phyloP scores from a whole-genome alignment of 2,113 vertebrate species.

The Girardinichthys multiradiatus region DNA sequence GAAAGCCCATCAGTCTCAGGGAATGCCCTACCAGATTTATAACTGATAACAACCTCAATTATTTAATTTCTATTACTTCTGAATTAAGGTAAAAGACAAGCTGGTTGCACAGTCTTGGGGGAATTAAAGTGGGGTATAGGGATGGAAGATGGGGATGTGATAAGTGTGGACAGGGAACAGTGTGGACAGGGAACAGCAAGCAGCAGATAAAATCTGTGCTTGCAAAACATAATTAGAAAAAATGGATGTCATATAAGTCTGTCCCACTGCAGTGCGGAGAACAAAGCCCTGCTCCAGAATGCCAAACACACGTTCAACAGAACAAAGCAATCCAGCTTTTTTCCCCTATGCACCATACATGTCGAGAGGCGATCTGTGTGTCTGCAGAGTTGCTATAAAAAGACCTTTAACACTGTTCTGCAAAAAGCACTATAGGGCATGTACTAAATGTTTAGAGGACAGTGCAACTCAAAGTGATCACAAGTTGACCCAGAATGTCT shows the following conservation, averaged over 20 bases:
- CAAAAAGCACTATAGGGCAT: not conserved
- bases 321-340: slow-evolving; percentile 21
- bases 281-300: slow-evolving; percentile 25
- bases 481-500: slow-evolving; percentile 14
- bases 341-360: slow-evolving; percentile 16
- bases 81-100: slow-evolving; percentile 63
- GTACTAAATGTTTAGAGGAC: slow-evolving; percentile 9
- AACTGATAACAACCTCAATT: slow-evolving; percentile 51
- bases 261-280: slow-evolving; percentile 32
- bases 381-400: slow-evolving; percentile 32
- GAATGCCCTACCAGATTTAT: slow-evolving; percentile 51
- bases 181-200: slow-evolving; percentile 48
- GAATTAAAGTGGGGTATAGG: slow-evolving; percentile 44
- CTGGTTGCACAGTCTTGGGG: slow-evolving; percentile 33
- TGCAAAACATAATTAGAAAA: slow-evolving; percentile 66
- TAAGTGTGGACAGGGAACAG: slow-evolving; percentile 55
- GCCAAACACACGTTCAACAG: slow-evolving; percentile 27
- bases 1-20: slow-evolving; percentile 14
- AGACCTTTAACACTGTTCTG: slow-evolving; percentile 25
- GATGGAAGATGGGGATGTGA: slow-evolving; percentile 25
- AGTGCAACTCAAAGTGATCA: slow-evolving; percentile 26
- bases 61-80: slow-evolving; percentile 56
- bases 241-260: slow-evolving; percentile 44
- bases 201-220: slow-evolving; percentile 65
- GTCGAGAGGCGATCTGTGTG: slow-evolving; percentile 38